Evolutionary conservation across 2,888 invertebrate genomes (phyloP), one percentile per base, ranked within the genome.

Genomic region (Dolomedes plantarius): DNA sequence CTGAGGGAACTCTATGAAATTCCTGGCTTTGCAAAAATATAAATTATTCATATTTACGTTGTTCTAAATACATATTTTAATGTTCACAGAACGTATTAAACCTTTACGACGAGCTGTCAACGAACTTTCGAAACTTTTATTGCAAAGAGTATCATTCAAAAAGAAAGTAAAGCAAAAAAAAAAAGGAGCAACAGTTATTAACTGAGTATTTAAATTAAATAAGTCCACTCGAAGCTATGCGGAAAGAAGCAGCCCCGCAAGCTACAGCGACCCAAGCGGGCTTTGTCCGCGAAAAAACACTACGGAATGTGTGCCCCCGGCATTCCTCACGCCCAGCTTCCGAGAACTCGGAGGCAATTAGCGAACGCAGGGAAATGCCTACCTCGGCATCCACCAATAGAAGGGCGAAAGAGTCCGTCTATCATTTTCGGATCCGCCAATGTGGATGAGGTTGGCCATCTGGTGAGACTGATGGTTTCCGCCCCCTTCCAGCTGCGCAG

Each of bases 281-380:
- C 74, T 80, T 80, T 74, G 80, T 68, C 62, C 75, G 62, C 75
- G 36, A 81, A 56, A 56, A 81, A 81, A 81, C 75, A 81, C 75
- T 74, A 68, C 46, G 81, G 81, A 81, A 81, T 81, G 81, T 81
- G 75, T 36, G 41, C 41, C 65, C 39, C n/a, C 27, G 19, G n/a
- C 81, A 81, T 77, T 85, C 77, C 27, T 77, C 23, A 13, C 39
- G 39, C 41, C 56, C 19, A 1, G 68, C 28, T 77, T 85, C 76
- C 65, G 29, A 36, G 73, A 85, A 77, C 71, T 77, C 65, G 39
- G 29, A 46, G 72, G 83, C 50, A 85, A 85, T 85, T 85, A 77
- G 76, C 67, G 31, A 69, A 27, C 73, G 28, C 65, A 16, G 19
- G 50, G 64, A 68, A 16, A 56, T 67, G 39, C 72, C 68, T 62